These are phyloP conservation scores for Oceanites oceanicus DNA, from an alignment of 2,113 vertebrate genomes.

Conservation along the genomic window DNA sequence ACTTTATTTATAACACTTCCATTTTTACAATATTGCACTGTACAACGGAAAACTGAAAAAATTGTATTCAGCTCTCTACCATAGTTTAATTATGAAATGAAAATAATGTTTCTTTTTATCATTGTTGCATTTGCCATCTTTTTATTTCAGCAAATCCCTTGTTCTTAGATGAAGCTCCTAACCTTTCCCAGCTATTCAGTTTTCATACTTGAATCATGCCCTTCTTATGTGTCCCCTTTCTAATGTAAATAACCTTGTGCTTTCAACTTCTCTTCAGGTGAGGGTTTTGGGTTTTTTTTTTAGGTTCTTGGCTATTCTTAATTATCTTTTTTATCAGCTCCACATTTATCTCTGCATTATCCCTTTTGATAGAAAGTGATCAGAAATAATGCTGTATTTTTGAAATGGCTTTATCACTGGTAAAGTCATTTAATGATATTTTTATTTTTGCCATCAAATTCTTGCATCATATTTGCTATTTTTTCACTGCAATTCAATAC, in stretches of 20 bases:
- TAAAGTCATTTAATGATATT: not conserved
- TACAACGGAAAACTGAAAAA: not conserved
- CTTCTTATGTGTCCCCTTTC: not conserved
- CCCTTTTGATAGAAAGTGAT: not conserved
- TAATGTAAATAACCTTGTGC: constrained; percentile 16
- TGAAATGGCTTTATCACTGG: not conserved
- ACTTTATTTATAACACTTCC: not conserved
- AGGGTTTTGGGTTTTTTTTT: not conserved
- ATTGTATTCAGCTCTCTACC: not conserved
- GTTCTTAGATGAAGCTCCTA: not conserved
- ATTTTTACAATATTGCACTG: not conserved
- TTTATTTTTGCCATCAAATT: not conserved
- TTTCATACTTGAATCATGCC: not conserved
- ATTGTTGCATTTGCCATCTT: not conserved
- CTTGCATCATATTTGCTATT: not conserved
- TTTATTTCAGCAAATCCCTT: constrained; percentile 2
- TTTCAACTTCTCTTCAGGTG: constrained; percentile 14
- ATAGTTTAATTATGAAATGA: not conserved
- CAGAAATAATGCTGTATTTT: not conserved
- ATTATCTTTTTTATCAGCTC: not conserved
- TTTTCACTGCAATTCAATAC: not conserved
- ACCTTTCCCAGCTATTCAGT: not conserved
- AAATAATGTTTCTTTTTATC: not conserved
- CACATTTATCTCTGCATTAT: not conserved
- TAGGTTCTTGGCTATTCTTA: not conserved